Base-by-base conservation (phyloP, 2,888 invertebrate species). In the Punctoribates punctum region DNA sequence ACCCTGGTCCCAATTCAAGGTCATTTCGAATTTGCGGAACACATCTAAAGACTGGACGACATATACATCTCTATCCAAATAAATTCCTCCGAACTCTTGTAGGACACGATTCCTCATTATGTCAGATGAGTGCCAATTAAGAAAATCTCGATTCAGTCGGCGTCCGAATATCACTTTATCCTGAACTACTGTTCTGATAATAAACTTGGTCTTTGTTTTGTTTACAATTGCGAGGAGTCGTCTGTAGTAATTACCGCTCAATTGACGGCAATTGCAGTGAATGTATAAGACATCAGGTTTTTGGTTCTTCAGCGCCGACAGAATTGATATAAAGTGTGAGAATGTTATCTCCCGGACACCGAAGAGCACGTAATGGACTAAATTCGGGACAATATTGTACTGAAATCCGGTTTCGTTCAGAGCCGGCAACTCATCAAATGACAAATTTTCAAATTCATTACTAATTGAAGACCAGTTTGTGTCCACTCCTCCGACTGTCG, bases 161-260 rank as follows among this genome's bases (percentile, higher is more conserved):
- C 83, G 82, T n/a, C 83, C 84, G 79, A 82, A 85, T 20, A 85
- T 83, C 77, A 83, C 82, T 25, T 81, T 83, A n/a, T n/a, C n/a
- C n/a, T n/a, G n/a, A n/a, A 73, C 46, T 11, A 78, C 77, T 25
- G 73, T 74, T 38, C 73, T 73, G 23, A 81, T 46, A 75, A 23
- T 80, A 23, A 62, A 75, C 62, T 11, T 78, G 75, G 38, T 80
- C 60, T 27, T 78, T 72, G 51, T 65, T n/a, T 9, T 23, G 1
- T 70, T 17, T 23, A 29, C 38, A 1, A 72, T 15, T 29, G 79
- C n/a, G n/a, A n/a, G n/a, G n/a, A n/a, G n/a, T n/a, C n/a, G n/a
- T n/a, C n/a, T n/a, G n/a, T n/a, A 81, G 70, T 81, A 81, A 62
- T 80, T 78, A 8, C 81, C 81, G 17, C 13, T 73, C 17, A 80